Evolutionary conservation across 2,888 invertebrate species (phyloP).

Genomic region (Spisula solida): DNA sequence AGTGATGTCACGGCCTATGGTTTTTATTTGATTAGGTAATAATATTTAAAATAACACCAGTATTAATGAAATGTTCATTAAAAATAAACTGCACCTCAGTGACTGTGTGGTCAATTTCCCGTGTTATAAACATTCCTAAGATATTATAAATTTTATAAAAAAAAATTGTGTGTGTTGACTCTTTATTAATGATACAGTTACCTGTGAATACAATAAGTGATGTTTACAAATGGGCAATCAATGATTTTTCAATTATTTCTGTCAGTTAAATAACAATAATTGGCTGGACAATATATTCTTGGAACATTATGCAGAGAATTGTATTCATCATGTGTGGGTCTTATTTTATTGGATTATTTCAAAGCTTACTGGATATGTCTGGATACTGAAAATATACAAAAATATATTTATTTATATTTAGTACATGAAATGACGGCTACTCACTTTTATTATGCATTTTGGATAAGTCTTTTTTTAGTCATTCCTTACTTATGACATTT

Average conservation of each 20-base stretch:
- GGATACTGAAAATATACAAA: not conserved
- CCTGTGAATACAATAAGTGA: slow-evolving; percentile 40
- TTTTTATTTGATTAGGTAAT: no score
- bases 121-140: no score
- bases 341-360: not conserved
- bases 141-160: no score
- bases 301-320: not conserved
- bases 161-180: no score
- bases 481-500: slow-evolving; percentile 3
- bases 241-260: slow-evolving; percentile 51
- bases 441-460: not conserved
- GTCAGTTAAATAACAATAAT: slow-evolving; percentile 7
- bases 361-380: not conserved
- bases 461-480: not conserved
- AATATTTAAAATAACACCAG: no score
- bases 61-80: no score
- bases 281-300: not conserved
- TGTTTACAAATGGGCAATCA: slow-evolving; percentile 47
- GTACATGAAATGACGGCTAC: not conserved
- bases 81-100: no score
- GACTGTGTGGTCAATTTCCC: no score
- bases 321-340: slow-evolving; percentile 8
- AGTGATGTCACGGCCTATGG: no score
- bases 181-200: no score
- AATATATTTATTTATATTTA: not conserved